phyloP scores from a whole-genome alignment of 2,113 vertebrate genomes.

The Syrrhaptes paradoxus region DNA sequence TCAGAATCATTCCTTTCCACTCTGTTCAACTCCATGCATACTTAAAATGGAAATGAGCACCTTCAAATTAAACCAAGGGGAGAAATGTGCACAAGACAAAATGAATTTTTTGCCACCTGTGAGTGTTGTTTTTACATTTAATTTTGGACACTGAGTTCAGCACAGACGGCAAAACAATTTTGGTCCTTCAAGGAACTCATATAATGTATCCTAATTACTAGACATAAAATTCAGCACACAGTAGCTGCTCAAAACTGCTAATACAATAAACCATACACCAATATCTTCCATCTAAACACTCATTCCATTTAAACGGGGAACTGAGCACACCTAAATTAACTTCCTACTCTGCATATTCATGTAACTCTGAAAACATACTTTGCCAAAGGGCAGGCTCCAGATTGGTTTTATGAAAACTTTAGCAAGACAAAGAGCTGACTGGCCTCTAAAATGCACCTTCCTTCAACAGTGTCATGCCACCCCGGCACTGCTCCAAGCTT shows the following conservation, averaged over 20 bases:
- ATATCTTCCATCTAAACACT: not conserved
- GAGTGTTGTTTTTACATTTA: not conserved
- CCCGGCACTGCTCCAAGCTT: not conserved
- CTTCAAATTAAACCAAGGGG: not conserved
- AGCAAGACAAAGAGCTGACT: not conserved
- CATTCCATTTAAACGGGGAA: not conserved
- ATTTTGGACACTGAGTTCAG: not conserved
- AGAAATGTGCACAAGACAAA: not conserved
- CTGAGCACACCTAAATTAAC: not conserved
- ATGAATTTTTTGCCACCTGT: not conserved
- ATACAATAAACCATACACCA: not conserved
- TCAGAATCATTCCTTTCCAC: not conserved
- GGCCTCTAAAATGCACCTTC: not conserved
- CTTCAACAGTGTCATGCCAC: rapidly evolving
- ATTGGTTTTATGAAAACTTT: not conserved
- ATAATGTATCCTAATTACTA: not conserved
- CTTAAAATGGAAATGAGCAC: not conserved
- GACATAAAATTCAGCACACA: not conserved
- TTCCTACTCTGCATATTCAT: not conserved
- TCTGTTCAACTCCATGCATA: not conserved
- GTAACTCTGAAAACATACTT: not conserved
- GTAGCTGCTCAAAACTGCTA: not conserved
- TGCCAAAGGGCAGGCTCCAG: not conserved
- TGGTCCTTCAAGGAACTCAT: not conserved
- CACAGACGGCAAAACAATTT: not conserved